These are phyloP conservation scores for Protonemura montana DNA, from an alignment of 2,888 invertebrate genomes.

Conservation along the genomic window DNA sequence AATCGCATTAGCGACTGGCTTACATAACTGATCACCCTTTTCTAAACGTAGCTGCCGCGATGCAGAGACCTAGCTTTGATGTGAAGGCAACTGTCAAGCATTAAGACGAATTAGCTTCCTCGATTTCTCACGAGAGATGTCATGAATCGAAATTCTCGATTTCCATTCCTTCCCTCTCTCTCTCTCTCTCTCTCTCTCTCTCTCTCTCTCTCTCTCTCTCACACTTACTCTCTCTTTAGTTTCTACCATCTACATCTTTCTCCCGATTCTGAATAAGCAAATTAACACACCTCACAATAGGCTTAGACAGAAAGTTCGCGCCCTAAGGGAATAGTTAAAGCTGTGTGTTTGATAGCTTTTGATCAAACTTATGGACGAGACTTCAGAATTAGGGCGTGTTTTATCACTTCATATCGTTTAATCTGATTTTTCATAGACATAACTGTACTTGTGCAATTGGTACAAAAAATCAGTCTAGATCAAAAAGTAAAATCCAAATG, in stretches of 20 bases:
- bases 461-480: too few relatives aligned
- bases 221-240: background rate
- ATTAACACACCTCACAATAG: background rate
- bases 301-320: background rate
- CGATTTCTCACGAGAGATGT: background rate
- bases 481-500: too few relatives aligned
- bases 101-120: slow-evolving; percentile 12
- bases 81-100: background rate
- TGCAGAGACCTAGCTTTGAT: background rate
- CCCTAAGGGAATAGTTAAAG: too few relatives aligned
- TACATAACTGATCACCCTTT: slow-evolving; percentile 4
- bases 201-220: too few relatives aligned
- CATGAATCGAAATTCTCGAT: background rate
- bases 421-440: too few relatives aligned
- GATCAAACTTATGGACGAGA: too few relatives aligned
- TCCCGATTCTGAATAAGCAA: background rate
- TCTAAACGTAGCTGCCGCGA: background rate
- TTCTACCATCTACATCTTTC: background rate
- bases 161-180: background rate
- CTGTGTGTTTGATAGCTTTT: too few relatives aligned
- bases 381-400: too few relatives aligned
- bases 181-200: too few relatives aligned
- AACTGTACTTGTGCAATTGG: too few relatives aligned
- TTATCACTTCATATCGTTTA: too few relatives aligned
- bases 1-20: background rate